Percentiles rank a stretch among this genome's conserved stretches.
Evolutionary conservation across 1,140 invertebrate species (phyloP).

Genomic region (Diachasmimorpha longicaudata): DNA sequence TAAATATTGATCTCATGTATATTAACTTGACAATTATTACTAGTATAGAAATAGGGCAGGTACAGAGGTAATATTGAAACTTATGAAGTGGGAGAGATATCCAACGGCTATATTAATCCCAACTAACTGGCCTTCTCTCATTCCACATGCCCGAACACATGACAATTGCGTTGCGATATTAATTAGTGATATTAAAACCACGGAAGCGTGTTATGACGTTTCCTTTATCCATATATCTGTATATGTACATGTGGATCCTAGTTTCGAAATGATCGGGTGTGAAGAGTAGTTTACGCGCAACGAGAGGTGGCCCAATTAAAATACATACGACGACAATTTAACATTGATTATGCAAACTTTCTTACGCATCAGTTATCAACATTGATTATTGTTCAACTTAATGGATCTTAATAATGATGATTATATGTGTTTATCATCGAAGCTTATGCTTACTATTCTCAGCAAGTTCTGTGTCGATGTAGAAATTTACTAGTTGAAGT

Average conservation of each 20-base stretch:
- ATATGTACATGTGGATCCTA: background rate
- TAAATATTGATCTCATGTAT: too few relatives aligned
- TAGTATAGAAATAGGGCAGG: background rate
- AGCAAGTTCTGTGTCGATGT: background rate
- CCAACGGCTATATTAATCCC: background rate
- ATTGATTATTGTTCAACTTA: background rate
- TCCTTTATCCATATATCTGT: background rate
- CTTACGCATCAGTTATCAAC: background rate
- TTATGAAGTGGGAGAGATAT: background rate
- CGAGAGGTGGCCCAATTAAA: background rate
- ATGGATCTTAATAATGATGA: background rate
- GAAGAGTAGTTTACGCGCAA: background rate
- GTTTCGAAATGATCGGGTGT: background rate
- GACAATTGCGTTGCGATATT: constrained; percentile 27
- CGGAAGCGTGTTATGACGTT: constrained; percentile 1
- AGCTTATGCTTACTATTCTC: too few relatives aligned
- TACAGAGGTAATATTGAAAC: background rate
- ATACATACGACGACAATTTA: background rate
- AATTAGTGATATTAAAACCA: constrained; percentile 26
- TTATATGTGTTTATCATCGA: too few relatives aligned
- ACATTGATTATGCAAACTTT: background rate
- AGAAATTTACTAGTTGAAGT: background rate
- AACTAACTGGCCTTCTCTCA: constrained; percentile 2
- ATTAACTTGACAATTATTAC: too few relatives aligned
- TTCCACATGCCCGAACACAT: background rate